Percentiles rank a stretch among this genome's conserved stretches.
Evolutionary conservation across 2,888 invertebrate species (phyloP).

Genomic region (Uloborus plumipes): DNA sequence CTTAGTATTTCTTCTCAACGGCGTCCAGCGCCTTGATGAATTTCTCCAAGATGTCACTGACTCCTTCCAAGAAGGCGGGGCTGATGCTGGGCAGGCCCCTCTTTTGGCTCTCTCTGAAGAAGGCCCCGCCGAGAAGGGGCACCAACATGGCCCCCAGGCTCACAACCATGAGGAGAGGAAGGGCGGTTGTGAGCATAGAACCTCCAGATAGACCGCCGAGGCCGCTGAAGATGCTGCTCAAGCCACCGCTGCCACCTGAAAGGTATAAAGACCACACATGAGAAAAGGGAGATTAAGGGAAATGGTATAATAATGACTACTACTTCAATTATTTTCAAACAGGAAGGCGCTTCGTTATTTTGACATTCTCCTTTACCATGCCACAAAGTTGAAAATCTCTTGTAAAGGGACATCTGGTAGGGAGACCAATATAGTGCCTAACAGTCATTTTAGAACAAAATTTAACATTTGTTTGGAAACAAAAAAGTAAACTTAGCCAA

Average conservation of each 20-base stretch:
- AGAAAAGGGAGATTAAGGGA: too few relatives aligned
- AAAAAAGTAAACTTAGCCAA: too few relatives aligned
- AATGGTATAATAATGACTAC: too few relatives aligned
- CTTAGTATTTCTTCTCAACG: constrained; percentile 66
- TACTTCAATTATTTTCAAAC: too few relatives aligned
- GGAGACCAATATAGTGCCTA: too few relatives aligned
- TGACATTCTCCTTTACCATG: too few relatives aligned
- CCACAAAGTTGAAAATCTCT: too few relatives aligned
- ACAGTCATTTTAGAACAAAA: too few relatives aligned
- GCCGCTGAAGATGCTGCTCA: constrained; percentile 48
- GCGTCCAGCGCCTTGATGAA: constrained; percentile 66
- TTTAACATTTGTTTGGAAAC: too few relatives aligned
- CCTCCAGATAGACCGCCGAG: constrained; percentile 40
- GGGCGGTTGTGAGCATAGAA: constrained; percentile 53
- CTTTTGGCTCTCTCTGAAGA: constrained; percentile 63
- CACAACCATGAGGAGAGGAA: constrained; percentile 58
- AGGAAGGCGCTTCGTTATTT: too few relatives aligned
- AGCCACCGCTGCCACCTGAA: constrained; percentile 44
- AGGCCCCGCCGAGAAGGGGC: constrained; percentile 57
- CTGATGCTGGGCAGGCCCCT: constrained; percentile 60
- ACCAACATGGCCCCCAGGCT: constrained; percentile 60
- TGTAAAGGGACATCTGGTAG: too few relatives aligned
- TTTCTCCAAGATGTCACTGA: constrained; percentile 66
- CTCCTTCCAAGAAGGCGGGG: constrained; percentile 65
- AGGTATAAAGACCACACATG: too few relatives aligned